phyloP scores from a whole-genome alignment of 1,140 invertebrate species.

The Drosophila nasuta region DNA sequence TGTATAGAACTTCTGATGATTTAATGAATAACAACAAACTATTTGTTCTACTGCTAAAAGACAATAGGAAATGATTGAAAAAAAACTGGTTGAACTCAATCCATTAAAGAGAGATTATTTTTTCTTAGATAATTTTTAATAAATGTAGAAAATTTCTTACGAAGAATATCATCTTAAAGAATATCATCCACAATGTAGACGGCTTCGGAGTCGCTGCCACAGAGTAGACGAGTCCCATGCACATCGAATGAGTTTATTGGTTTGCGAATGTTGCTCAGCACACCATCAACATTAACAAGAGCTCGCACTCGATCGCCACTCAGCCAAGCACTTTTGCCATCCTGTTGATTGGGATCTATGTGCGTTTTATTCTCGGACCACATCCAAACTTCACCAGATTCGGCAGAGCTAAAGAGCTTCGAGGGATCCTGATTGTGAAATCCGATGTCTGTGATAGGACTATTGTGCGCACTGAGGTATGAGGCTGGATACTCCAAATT shows the following conservation, averaged over 20 bases:
- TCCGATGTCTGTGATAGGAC: conserved; percentile 91
- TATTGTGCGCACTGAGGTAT: conserved; percentile 91
- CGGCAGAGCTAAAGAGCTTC: conserved; percentile 92
- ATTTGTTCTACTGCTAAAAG: no score
- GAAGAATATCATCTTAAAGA: conserved; percentile 11
- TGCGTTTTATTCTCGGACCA: conserved; percentile 88
- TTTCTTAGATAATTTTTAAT: conserved; percentile 1
- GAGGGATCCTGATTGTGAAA: conserved; percentile 94
- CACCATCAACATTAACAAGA: conserved; percentile 89
- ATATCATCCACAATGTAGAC: conserved; percentile 90
- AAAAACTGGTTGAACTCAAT: no score
- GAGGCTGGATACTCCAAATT: conserved; percentile 92
- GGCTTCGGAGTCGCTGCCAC: conserved; percentile 93
- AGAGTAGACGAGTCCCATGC: conserved; percentile 89
- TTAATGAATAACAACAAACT: no score
- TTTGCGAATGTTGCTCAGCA: conserved; percentile 90
- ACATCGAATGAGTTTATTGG: conserved; percentile 93
- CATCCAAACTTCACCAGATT: conserved; percentile 93
- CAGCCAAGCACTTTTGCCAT: conserved; percentile 87
- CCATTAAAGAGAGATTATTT: background rate
- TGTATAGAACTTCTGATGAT: no score
- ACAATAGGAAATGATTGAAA: no score
- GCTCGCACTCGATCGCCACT: conserved; percentile 88
- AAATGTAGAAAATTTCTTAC: conserved; percentile 4
- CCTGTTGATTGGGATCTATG: conserved; percentile 41